Conservation (phyloP, 2,797 vertebrate genomes). For the Macropodus opercularis region DNA sequence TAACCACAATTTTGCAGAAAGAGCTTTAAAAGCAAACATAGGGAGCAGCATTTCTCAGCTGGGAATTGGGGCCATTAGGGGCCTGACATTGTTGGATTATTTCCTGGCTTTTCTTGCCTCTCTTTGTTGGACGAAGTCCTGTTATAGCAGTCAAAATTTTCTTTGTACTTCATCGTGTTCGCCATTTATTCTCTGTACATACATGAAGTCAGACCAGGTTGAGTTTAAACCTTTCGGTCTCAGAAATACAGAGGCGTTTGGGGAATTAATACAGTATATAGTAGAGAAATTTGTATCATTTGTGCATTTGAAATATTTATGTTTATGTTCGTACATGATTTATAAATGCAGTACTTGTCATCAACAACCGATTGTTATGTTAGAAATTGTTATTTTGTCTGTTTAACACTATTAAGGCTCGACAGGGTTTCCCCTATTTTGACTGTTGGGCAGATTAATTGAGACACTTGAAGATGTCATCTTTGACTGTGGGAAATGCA, state of each 20-base stretch:
- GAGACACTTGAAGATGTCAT: background rate
- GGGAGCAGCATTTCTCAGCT: constrained; percentile 17
- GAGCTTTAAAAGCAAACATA: constrained; percentile 37
- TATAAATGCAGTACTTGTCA: too few species aligned
- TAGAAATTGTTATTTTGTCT: background rate
- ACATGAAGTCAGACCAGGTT: background rate
- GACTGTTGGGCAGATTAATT: background rate
- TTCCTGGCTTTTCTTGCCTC: constrained; percentile 13
- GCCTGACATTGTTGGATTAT: constrained; percentile 14
- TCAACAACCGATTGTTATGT: too few species aligned
- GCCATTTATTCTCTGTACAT: background rate
- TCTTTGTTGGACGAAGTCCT: constrained; percentile 28
- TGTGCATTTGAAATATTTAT: too few species aligned
- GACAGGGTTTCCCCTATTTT: background rate
- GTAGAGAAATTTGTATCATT: too few species aligned
- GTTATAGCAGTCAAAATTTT: constrained; percentile 12
- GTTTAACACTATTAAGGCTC: background rate
- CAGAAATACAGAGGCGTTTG: background rate
- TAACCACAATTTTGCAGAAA: constrained; percentile 27
- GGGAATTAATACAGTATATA: too few species aligned
- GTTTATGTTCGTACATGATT: too few species aligned
- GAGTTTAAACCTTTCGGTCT: background rate
- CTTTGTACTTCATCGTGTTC: background rate
- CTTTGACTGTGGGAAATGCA: background rate
- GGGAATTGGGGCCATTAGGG: constrained; percentile 28